Conservation (phyloP, 2,888 invertebrate species). For the Actias luna region DNA sequence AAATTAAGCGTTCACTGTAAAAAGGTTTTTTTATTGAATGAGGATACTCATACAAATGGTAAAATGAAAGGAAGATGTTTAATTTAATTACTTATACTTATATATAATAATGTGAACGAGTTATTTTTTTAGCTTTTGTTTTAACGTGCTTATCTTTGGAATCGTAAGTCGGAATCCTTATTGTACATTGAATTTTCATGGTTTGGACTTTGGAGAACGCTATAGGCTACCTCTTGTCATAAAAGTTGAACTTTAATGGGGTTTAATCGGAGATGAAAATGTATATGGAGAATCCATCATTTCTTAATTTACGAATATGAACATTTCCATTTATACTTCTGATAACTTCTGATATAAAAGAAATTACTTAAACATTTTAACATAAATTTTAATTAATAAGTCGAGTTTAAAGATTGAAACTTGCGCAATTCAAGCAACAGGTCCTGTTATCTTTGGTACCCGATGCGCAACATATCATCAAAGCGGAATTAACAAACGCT, state of each 20-base stretch:
- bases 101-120: not conserved
- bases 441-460: not conserved
- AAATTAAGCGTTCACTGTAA: not conserved
- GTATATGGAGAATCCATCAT: no score
- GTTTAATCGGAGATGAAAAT: no score
- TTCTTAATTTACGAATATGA: no score
- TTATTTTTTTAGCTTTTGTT: no score
- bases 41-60: not conserved
- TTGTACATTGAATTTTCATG: no score
- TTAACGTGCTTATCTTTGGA: no score
- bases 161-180: no score
- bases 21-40: not conserved
- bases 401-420: not conserved
- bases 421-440: not conserved
- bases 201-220: no score
- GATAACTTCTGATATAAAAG: no score
- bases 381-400: slow-evolving; percentile 3
- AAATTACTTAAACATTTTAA: not conserved
- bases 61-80: not conserved
- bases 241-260: no score
- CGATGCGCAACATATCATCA: slow-evolving; percentile 9
- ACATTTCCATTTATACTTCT: no score
- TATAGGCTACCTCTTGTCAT: no score
- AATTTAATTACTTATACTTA: not conserved
- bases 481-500: slow-evolving; percentile 13